Base-by-base conservation (phyloP, 1,140 invertebrate species). In the Cotesia vestalis region DNA sequence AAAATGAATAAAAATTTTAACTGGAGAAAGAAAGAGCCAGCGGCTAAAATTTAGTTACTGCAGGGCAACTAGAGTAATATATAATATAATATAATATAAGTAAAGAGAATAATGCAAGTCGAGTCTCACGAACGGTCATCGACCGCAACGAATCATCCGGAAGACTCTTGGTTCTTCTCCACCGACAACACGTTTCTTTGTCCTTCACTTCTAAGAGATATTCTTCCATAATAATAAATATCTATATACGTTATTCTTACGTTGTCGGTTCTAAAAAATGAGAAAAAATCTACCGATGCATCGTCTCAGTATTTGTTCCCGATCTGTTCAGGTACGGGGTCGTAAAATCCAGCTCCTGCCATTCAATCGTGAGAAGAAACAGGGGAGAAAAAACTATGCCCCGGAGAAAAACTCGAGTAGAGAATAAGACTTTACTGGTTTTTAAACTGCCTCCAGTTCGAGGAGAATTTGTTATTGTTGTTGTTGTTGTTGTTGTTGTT, bases 131-230 rank as follows among this genome's bases (percentile, higher is more conserved):
- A 66, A 40, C 69, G 70, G 70, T 72, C 70, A 64, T 66, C 62
- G 70, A 72, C 70, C 70, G 36, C 53, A n/a, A 35, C 63, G 11
- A 66, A 46, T 63, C 53, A 64, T 60, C 53, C 70, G 62, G 62
- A 72, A 72, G 70, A 72, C 35, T 57, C 11, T 20, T 27, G 27
- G 27, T 27, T 9, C 14, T 52, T 38, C 12, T 61, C 46, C 53
- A 14, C 20, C 12, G 8, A 66, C 46, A 52, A n/a, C 17, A 35
- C 59, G 11, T 60, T 34, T 66, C 46, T 36, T 27, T 40, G 9
- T 11, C 17, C 40, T 66, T 52, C 14, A 11, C 46, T 66, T 52
- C 14, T 66, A 40, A 6, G 11, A 46, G 40, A 46, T 46, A 46
- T 46, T 46, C 35, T 20, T 11, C 38, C n/a, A 35, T 36, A 14